phyloP scores from a whole-genome alignment of 2,888 invertebrate genomes.

The Rhaphigaster nebulosa region DNA sequence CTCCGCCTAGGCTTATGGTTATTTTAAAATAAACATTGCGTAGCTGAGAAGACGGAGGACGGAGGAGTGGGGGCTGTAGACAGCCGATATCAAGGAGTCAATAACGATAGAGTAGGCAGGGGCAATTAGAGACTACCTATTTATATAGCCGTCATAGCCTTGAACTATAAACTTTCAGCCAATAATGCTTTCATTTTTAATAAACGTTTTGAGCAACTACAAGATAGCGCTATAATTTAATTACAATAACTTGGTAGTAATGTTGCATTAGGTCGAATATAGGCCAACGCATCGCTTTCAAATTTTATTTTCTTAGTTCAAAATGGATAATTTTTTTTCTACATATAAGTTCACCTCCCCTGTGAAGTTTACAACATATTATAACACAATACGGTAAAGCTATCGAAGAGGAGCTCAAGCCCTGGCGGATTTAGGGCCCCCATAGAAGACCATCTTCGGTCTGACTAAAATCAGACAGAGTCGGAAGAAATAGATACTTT shows the following conservation, averaged over 20 bases:
- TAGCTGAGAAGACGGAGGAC: neutral
- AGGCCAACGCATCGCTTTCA: neutral
- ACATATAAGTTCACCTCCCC: too few species aligned
- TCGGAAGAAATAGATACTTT: too few species aligned
- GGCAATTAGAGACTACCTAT: neutral
- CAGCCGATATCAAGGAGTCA: neutral
- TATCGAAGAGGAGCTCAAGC: too few species aligned
- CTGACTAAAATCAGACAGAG: too few species aligned
- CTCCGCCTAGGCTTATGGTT: too few species aligned
- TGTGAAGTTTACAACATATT: too few species aligned
- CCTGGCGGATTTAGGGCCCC: too few species aligned
- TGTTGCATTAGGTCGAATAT: neutral
- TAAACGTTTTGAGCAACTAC: neutral
- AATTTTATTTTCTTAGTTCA: neutral
- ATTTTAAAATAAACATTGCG: neutral
- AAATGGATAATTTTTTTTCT: too few species aligned
- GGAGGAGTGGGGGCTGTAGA: neutral
- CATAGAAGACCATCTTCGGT: too few species aligned
- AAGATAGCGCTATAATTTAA: neutral
- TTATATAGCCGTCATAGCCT: neutral
- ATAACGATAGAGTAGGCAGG: neutral
- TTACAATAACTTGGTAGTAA: neutral
- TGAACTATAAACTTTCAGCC: constrained; percentile 48
- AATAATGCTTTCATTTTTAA: constrained; percentile 48
- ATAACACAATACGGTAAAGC: too few species aligned